A percentile compares a stretch with the other conserved stretches of the same genome.
These are phyloP conservation scores for Charina bottae DNA, from an alignment of 2,113 vertebrate genomes.

Conservation along the genomic window DNA sequence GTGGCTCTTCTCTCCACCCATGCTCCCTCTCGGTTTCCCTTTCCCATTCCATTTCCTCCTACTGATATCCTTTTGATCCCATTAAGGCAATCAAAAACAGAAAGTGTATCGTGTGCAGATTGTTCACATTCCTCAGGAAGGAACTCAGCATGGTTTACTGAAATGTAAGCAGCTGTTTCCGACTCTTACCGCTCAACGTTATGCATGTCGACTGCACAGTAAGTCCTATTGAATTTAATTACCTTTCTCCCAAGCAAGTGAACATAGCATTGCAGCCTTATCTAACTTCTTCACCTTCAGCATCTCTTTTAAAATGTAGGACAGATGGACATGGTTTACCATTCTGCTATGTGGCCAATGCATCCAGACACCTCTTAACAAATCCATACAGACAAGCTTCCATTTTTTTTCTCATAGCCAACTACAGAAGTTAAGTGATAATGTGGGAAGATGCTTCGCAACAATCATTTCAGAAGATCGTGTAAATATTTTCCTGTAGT, in stretches of 20 bases:
- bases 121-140: constrained; percentile 7
- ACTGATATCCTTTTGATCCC: too few species aligned
- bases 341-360: background rate
- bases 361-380: background rate
- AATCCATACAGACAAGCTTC: background rate
- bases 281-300: background rate
- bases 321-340: background rate
- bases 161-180: background rate
- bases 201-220: too few species aligned
- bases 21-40: background rate
- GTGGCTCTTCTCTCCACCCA: background rate
- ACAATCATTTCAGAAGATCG: background rate
- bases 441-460: background rate
- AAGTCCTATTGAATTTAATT: too few species aligned
- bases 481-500: background rate
- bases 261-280: too few species aligned
- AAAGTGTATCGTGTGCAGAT: background rate
- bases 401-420: background rate
- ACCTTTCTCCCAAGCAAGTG: too few species aligned
- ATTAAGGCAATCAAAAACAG: background rate
- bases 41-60: too few species aligned
- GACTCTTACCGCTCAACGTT: too few species aligned
- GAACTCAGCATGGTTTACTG: background rate
- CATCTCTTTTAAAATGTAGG: background rate
- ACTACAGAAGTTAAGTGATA: background rate